Evolutionary conservation across 1,140 invertebrate genomes (phyloP), one percentile per base, ranked within the genome.

Genomic region (Archivesica marissinica): DNA sequence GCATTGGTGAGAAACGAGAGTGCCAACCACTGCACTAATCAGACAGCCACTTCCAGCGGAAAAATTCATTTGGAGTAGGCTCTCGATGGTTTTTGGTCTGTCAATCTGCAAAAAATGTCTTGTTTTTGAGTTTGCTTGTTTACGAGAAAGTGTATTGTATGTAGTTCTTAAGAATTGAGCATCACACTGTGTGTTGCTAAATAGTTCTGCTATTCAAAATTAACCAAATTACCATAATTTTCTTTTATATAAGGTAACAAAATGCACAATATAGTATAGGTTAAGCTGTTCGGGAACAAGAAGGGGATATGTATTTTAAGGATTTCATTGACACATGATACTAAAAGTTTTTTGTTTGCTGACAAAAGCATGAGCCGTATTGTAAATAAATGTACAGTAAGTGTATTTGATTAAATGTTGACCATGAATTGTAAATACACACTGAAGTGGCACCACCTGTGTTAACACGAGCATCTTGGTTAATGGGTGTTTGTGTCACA

Each of bases 301-400:
- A 33, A 33, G 30, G 25, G 2, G 23, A 44, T 79, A 25, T 79
- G 64, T 79, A n/a, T 66, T 38, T 79, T 64, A 35, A 47, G 30
- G 59, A 44, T 79, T 79, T 47, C 17, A 35, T 64, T 50, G 77
- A 47, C 44, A 79, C 47, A 23, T 64, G 77, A 79, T 79, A 79
- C 77, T 64, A 52, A 64, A 50, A 35, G 56, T 50, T 50, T 66
- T 79, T 79, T 79, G 77, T 79, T 79, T 79, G 77, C 59, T 20
- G 17, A 79, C 77, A 79, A 79, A 44, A 44, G 56, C 39, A 41
- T 64, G 47, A 79, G 77, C 7, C 30, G 9, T 7, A 15, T 2
- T 17, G 77, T 50, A 79, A 79, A 78, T 79, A 66, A 66, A 72
- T 72, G 39, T 47, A 50, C 23, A 28, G 68, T 72, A 52, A 72